A percentile compares a stretch with the other conserved stretches of the same genome.
phyloP scores from a whole-genome alignment of 2,797 vertebrate species.

The Fratercula arctica region DNA sequence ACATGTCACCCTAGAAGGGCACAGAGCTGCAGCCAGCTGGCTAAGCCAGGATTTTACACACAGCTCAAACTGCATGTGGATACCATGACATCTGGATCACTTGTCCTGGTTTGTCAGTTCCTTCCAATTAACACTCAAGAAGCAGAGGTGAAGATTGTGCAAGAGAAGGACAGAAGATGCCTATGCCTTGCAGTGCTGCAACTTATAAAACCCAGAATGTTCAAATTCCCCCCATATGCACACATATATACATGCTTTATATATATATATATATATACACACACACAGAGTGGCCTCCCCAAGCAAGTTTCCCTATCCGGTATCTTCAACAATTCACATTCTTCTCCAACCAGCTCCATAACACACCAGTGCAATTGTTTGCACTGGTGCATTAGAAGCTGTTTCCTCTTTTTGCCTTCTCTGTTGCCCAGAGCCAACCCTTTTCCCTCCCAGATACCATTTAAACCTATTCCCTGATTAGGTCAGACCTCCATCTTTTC shows the following conservation, averaged over 20 bases:
- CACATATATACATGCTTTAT: background rate
- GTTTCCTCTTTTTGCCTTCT: background rate
- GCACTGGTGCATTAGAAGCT: background rate
- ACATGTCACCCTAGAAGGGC: background rate
- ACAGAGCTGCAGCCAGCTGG: background rate
- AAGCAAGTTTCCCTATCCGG: background rate
- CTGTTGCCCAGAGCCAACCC: background rate
- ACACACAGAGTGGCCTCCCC: background rate
- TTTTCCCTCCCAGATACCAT: background rate
- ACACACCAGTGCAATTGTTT: background rate
- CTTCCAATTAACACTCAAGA: background rate
- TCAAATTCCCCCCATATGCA: background rate
- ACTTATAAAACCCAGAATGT: background rate
- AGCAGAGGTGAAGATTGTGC: background rate
- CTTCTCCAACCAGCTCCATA: background rate
- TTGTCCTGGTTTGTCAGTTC: background rate
- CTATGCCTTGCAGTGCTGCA: background rate
- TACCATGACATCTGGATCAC: background rate
- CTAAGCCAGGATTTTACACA: background rate
- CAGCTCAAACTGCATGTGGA: fast-evolving
- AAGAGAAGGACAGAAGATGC: background rate
- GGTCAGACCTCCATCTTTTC: background rate
- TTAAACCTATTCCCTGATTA: background rate
- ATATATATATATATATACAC: no score
- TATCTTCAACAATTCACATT: background rate